Evolutionary conservation across 92 coral and sea anemone genomes (phyloP), one percentile per base, ranked within the genome.

Genomic region (Phymanthus crucifer): DNA sequence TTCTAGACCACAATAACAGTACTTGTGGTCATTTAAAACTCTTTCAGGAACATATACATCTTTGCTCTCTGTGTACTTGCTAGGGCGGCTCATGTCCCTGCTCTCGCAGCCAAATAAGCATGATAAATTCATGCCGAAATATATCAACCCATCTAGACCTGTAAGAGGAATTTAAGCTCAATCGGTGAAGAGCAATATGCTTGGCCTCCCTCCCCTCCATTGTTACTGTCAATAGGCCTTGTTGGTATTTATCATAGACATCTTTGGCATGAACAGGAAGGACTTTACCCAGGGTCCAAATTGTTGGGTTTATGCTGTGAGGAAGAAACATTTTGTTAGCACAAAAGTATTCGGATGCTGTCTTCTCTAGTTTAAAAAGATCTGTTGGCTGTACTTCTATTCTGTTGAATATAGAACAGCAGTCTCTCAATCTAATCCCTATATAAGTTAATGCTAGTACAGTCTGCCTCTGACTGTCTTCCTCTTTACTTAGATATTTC

Each of bases 1-100:
- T 73, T 85, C 13, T 65, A 90, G 74, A 32, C 93, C 90, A 83
- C 93, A 90, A 64, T 86, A 90, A 38, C 91, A 83, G 73, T 77
- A 87, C 24, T 78, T 27, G 61, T 77, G 70, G 79, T 90, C 88
- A 83, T 66, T 75, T 66, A 83, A 74, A 6, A 83, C 90, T 52
- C 88, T 83, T 4, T 46, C 56, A 32, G 87, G 89, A 45, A 87
- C 83, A 67, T 83, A 87, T 24, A 77, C 86, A 61, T 26, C 37
- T 73, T 86, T 81, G 48, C 90, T 86, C 9, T 80, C 86, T 86
- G 75, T 81, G 79, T 86, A 76, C 70, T 34, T 80, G 31, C 66
- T 74, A 6, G 90, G 36, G n/a, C n/a, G n/a, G n/a, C 73, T 73
- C 66, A 81, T 72, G 56, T 68, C 89, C 86, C 29, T 80, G 75